Evolutionary conservation across 2,888 invertebrate genomes (phyloP).

Genomic region (Thecocarcelia acutangulata): DNA sequence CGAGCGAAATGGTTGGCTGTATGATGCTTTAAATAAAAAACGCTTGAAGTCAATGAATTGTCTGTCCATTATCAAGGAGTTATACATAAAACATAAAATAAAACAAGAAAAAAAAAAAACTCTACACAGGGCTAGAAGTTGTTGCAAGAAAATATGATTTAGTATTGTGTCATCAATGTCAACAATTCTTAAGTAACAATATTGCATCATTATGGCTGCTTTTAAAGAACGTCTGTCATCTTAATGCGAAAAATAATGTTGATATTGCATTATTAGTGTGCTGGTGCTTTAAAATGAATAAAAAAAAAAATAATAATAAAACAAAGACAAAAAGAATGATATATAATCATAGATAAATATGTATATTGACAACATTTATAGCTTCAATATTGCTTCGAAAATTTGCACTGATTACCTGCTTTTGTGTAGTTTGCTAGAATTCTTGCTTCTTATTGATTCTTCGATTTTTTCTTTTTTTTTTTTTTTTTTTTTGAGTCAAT

Average conservation of each 20-base stretch:
- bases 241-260: not conserved
- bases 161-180: constrained; percentile 39
- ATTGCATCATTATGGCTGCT: constrained; percentile 18
- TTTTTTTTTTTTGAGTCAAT: constrained; percentile 15
- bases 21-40: not conserved
- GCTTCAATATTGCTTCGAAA: constrained; percentile 25
- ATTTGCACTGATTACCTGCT: constrained; percentile 51
- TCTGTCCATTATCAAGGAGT: constrained; percentile 55
- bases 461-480: constrained; percentile 40
- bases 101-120: not conserved
- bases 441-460: constrained; percentile 1
- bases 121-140: not conserved
- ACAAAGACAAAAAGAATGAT: not conserved
- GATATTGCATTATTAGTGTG: constrained; percentile 23
- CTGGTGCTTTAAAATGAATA: not conserved
- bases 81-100: constrained; percentile 31
- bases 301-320: constrained; percentile 3
- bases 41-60: constrained; percentile 49
- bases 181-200: constrained; percentile 25
- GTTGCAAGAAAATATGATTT: constrained; percentile 52
- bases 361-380: constrained; percentile 40
- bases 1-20: constrained; percentile 2
- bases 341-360: constrained; percentile 12
- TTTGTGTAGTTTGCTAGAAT: constrained; percentile 15
- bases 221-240: not conserved